Evolutionary conservation across 2,888 invertebrate genomes (phyloP), one percentile per base, ranked within the genome.

Genomic region (Dendrolimus houi): DNA sequence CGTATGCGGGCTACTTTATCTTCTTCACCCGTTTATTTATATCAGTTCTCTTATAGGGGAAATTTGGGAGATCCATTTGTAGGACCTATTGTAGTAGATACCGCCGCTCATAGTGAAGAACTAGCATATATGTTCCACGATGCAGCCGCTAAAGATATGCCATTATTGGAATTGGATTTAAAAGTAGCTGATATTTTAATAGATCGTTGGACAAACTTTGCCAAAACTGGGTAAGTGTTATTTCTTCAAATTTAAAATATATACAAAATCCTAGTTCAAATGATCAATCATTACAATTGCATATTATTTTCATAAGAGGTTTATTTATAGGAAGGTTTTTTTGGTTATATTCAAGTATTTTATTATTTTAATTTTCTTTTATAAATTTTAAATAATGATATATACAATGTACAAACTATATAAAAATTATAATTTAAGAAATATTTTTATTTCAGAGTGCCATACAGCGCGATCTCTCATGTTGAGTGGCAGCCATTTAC

Each of bases 121-220:
- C 67, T 89, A 54, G 81, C 81, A 8, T 87, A 87, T 62, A 66
- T 87, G 60, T 85, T 89, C 56, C 63, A 77, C 52, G 68, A 72
- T 12, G 52, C 67, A 7, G 56, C 64, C n/a, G 59, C 65, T 41
- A 58, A 58, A 7, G 57, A 60, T 14, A 60, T 66, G 52, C 55
- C 68, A 40, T 56, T 57, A 6, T 68, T 64, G 57, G 88, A 89
- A 6, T 68, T 64, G 57, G 88, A 89, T 62, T 63, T 75, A 10
- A 62, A 64, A 1, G 66, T 89, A 52, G 73, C 74, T 52, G 75
- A 86, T 9, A 75, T 85, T 58, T 66, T 89, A 7, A 67, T 85
- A 14, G 85, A 87, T 59, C 75, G 89, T 12, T 89, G 88, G 88
- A 83, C 85, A 0, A 87, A 82, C 59, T 89, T 89, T 66, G 87